A percentile compares a stretch with the other conserved stretches of the same genome.
Evolutionary conservation across 1,140 invertebrate genomes (phyloP).

Genomic region (Acyrthosiphon pisum): DNA sequence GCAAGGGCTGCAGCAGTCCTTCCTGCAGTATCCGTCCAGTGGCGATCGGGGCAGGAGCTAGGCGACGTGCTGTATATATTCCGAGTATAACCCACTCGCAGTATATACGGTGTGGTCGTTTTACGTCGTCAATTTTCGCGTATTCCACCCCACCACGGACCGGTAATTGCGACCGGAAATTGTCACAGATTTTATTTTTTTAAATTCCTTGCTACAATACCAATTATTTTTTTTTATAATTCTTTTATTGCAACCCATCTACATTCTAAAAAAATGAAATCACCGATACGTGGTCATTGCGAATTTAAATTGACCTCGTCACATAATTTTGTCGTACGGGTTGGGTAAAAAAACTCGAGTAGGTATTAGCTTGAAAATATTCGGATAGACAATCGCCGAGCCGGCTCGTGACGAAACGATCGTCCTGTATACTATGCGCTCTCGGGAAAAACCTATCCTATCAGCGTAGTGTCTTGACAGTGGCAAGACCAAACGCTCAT

Average conservation of each 20-base stretch:
- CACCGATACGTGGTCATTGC: not conserved
- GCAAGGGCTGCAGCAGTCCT: not conserved
- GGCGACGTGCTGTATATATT: not conserved
- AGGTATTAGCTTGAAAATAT: not conserved
- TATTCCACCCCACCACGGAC: too few species aligned
- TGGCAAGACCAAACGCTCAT: constrained; percentile 34
- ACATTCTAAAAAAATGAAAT: not conserved
- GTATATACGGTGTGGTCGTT: not conserved
- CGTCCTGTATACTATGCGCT: not conserved
- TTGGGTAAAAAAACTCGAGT: too few species aligned
- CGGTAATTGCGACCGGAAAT: accelerated
- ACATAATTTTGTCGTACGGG: too few species aligned
- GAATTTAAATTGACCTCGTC: not conserved
- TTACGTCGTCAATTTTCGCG: not conserved
- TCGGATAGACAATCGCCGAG: not conserved
- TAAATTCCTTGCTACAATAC: not conserved
- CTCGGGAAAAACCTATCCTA: not conserved
- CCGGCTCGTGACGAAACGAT: not conserved
- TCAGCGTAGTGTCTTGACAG: constrained; percentile 5
- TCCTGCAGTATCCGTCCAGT: not conserved
- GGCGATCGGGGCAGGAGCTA: not conserved
- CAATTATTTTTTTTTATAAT: not conserved
- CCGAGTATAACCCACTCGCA: not conserved
- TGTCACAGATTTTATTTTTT: not conserved
- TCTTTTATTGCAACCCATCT: not conserved